Evolutionary conservation across 2,797 vertebrate species (phyloP), one percentile per base, ranked within the genome.

Genomic region (Pogonophryne albipinna): DNA sequence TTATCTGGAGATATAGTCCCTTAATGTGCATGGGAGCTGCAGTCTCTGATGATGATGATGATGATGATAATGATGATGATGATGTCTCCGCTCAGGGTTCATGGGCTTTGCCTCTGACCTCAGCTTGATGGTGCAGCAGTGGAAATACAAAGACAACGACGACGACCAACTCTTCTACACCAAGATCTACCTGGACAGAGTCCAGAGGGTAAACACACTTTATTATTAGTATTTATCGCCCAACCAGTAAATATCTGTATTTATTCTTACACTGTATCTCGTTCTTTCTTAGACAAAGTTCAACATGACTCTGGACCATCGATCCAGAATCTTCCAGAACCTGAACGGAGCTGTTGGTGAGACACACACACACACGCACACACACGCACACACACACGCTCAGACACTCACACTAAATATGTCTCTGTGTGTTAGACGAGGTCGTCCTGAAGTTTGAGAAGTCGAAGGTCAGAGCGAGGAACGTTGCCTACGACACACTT

Each of bases 81-180:
- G 23, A 23, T 23, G 23, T 53, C 49, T 70, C 46, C 66, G 17
- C 31, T 13, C 74, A 97, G 96, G 97, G 0, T 97, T 98, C 69
- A 95, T 97, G 0, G 97, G 97, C 51, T 96, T 91, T 0, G 96
- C 96, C 8, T 62, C 94, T 0, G 93, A 96, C 0, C 74, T 97
- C 75, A 89, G 92, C 10, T 9, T 86, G 0, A 84, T 97, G 0
- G 95, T 96, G 16, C 95, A 96, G 55, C 95, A 95, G 73, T 98
- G 97, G 97, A 96, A 96, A 20, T 93, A 91, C 76, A 95, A 94
- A 66, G 97, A 98, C 55, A 82, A 96, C 0, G 96, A 97, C 0
- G 97, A 98, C 0, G 97, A 98, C 74, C 96, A 97, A 56, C 93
- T 97, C 0, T 98, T 97, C 91, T 98, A 98, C 88, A 98, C 96